phyloP scores from a whole-genome alignment of 64 coral and sea anemone species.

The Platygyra sinensis region DNA sequence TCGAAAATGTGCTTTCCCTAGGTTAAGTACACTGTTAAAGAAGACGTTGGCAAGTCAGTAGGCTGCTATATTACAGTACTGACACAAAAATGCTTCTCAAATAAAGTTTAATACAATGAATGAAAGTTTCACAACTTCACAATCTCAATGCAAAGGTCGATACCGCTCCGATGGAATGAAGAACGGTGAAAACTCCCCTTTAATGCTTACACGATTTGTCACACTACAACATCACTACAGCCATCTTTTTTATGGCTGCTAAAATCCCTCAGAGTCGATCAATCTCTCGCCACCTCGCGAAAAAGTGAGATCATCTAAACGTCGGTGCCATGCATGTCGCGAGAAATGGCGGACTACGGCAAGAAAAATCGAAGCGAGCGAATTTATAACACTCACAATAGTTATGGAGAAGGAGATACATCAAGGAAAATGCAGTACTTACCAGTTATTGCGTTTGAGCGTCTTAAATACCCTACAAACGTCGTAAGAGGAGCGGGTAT shows the following conservation, averaged over 20 bases:
- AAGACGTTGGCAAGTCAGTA: neutral
- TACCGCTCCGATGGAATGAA: constrained; percentile 35
- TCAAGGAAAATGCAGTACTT: neutral
- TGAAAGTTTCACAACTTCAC: constrained; percentile 33
- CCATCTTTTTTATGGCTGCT: neutral
- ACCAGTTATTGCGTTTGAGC: neutral
- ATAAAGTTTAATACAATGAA: constrained; percentile 28
- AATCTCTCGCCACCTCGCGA: constrained; percentile 16
- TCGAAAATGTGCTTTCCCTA: too few relatives aligned
- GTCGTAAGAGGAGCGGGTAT: neutral
- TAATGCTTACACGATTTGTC: neutral
- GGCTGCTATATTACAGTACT: neutral
- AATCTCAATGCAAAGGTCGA: neutral
- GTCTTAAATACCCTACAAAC: constrained; percentile 20
- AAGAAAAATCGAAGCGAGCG: constrained; percentile 1
- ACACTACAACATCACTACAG: neutral
- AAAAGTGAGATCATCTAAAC: neutral
- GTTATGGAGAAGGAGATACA: neutral
- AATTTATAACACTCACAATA: neutral
- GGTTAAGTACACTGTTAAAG: neutral
- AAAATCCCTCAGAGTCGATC: neutral
- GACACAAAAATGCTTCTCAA: neutral
- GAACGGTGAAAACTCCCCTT: neutral
- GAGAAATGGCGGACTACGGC: neutral
- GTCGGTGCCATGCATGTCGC: neutral